Evolutionary conservation across 2,888 invertebrate genomes (phyloP), one percentile per base, ranked within the genome.

Genomic region (Sepiola atlantica): DNA sequence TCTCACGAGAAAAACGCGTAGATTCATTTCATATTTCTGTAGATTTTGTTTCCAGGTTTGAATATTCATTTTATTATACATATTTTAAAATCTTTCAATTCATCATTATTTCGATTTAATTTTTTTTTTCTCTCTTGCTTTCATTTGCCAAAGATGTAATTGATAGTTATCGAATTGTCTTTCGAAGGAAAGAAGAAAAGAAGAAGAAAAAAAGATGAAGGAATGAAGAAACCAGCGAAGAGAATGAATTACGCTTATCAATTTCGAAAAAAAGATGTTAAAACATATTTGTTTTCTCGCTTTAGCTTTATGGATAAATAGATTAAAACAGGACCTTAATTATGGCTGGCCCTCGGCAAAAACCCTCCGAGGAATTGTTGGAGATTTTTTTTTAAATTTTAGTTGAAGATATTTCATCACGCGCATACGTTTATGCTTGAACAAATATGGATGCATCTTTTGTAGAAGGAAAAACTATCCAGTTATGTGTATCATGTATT

Each of bases 321-420:
- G 77, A 77, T 77, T 77, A 77, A 77, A 77, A 77, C 77, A 77
- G 77, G 77, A 77, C 77, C 77, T 77, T 77, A 77, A 77, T 77
- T 77, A 77, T 77, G 77, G 77, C 16, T 77, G 77, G 77, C 77
- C 77, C n/a, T 77, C 77, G 77, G 77, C 77, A 77, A 77, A 45
- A 32, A 77, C 18, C 32, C 77, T 77, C 77, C 77, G 77, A 32
- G 77, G 77, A 77, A 77, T 77, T 77, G 77, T 16, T 77, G 4
- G n/a, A 77, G n/a, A n/a, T n/a, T 77, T 77, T 77, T n/a, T n/a
- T 77, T 77, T 77, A 32, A 77, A n/a, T n/a, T 77, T 77, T n/a
- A 77, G n/a, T 32, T 77, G n/a, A 77, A n/a, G 77, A 77, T 16
- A 77, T 77, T 77, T 32, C n/a, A 77, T n/a, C 77, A 77, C n/a